Conservation (phyloP, 2,797 vertebrate genomes). For the Heterohyrax brucei region DNA sequence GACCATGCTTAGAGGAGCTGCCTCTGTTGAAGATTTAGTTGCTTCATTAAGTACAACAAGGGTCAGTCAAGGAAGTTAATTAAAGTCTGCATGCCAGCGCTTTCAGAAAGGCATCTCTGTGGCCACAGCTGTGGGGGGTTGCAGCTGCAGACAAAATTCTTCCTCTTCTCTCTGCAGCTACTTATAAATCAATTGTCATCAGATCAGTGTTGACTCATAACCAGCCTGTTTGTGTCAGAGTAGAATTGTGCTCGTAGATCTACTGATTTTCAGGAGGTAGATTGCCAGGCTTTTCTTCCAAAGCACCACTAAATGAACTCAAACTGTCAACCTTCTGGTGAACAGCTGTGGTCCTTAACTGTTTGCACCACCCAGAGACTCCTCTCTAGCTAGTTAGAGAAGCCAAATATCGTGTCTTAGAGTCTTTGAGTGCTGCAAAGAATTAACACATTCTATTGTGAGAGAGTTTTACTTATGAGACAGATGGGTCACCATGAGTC, state of each 20-base stretch:
- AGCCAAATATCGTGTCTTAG: background rate
- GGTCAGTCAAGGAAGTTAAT: slow-evolving; percentile 88
- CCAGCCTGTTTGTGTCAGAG: background rate
- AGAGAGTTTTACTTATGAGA: background rate
- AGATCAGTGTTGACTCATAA: background rate
- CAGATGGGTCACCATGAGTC: background rate
- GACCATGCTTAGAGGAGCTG: slow-evolving; percentile 73
- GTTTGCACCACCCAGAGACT: no score
- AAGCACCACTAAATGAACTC: background rate
- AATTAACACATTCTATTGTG: background rate
- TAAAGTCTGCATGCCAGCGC: slow-evolving; percentile 82
- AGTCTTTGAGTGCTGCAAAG: background rate
- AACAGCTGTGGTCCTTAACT: no score
- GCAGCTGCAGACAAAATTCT: background rate
- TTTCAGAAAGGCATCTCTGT: slow-evolving; percentile 67
- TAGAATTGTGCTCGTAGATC: background rate
- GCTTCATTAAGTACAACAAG: slow-evolving; percentile 86
- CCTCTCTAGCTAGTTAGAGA: background rate
- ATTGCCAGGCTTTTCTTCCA: background rate
- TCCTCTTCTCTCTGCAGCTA: background rate
- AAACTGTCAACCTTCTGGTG: background rate
- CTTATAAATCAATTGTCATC: background rate
- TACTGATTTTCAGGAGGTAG: background rate
- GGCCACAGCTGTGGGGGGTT: slow-evolving; percentile 23
- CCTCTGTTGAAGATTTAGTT: slow-evolving; percentile 83